Evolutionary conservation across 2,113 vertebrate species (phyloP).

Genomic region (Phocoena phocoena): DNA sequence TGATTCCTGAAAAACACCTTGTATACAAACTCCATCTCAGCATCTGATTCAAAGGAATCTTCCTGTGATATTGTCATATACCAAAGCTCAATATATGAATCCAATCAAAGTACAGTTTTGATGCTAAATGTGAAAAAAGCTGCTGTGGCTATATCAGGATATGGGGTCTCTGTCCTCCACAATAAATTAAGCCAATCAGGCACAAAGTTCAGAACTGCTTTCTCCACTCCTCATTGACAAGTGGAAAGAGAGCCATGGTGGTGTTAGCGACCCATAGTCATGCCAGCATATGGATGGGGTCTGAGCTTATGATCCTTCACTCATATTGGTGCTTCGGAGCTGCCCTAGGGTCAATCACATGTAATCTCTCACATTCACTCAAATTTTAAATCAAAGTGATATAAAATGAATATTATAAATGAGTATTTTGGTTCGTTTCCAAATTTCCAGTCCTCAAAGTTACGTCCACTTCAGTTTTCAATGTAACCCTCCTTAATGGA

Average conservation of each 20-base stretch:
- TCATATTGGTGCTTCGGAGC: background rate
- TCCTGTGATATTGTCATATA: too few species aligned
- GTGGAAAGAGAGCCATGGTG: background rate
- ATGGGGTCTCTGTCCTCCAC: accelerated
- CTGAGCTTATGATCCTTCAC: background rate
- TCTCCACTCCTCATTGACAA: background rate
- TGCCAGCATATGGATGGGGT: too few species aligned
- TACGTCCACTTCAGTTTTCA: background rate
- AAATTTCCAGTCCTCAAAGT: background rate
- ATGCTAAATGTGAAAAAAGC: background rate
- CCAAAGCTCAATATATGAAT: background rate
- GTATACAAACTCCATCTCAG: background rate
- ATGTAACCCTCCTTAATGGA: background rate
- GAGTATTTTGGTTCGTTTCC: background rate
- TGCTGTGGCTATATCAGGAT: background rate
- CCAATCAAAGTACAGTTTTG: background rate
- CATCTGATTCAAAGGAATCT: background rate
- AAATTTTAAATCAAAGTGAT: background rate
- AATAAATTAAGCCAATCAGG: background rate
- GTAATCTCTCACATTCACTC: background rate
- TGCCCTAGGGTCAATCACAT: background rate
- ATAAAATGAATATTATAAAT: background rate
- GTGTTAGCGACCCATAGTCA: accelerated
- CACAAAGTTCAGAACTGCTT: background rate
- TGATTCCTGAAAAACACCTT: background rate